These are phyloP conservation scores for Synergus gifuensis DNA, from an alignment of 2,888 invertebrate species.

Conservation along the genomic window DNA sequence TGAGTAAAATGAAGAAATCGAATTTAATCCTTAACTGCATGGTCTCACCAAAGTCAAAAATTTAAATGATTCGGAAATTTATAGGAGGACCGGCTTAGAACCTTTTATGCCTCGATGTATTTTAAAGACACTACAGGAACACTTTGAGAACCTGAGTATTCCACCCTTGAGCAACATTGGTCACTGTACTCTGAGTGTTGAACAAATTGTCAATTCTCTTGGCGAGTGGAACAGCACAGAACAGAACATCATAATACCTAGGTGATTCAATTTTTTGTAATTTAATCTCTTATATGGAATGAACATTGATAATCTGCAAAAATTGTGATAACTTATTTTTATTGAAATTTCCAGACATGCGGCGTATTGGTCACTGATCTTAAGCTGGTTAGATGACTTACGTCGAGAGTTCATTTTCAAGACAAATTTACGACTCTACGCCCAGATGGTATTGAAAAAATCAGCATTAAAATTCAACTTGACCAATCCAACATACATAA, in stretches of 20 bases:
- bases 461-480: slow-evolving; percentile 67
- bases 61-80: slow-evolving; percentile 25
- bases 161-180: slow-evolving; percentile 80
- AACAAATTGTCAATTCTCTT: slow-evolving; percentile 78
- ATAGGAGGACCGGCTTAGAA: slow-evolving; percentile 70
- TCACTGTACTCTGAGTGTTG: slow-evolving; percentile 79
- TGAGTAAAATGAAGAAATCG: too few relatives aligned
- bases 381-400: slow-evolving; percentile 81
- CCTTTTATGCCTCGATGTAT: slow-evolving; percentile 77
- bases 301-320: too few relatives aligned
- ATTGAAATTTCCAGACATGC: slow-evolving; percentile 72
- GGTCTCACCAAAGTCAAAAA: not conserved
- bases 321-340: slow-evolving; percentile 25
- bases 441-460: slow-evolving; percentile 77
- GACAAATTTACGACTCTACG: slow-evolving; percentile 77
- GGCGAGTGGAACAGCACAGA: slow-evolving; percentile 80
- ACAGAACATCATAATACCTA: slow-evolving; percentile 80
- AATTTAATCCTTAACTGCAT: not conserved
- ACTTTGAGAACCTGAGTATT: slow-evolving; percentile 80
- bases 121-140: slow-evolving; percentile 79
- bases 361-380: slow-evolving; percentile 79
- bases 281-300: too few relatives aligned
- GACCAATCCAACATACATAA: slow-evolving; percentile 77
- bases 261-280: slow-evolving; percentile 59
- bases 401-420: slow-evolving; percentile 80